These are phyloP conservation scores for Ficedula albicollis DNA, from an alignment of 2,797 vertebrate species.

Conservation along the genomic window DNA sequence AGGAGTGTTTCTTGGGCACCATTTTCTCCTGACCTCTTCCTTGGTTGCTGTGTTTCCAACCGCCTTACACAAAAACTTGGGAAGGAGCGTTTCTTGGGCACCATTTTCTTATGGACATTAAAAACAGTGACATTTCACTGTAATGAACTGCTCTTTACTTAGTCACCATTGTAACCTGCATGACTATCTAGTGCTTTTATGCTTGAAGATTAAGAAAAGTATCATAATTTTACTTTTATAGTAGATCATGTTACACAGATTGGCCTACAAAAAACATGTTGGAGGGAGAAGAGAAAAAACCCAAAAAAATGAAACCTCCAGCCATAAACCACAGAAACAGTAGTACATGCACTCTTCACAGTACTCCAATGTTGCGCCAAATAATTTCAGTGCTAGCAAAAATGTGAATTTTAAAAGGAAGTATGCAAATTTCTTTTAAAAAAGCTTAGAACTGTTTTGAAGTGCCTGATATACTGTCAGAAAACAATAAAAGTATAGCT, in stretches of 20 bases:
- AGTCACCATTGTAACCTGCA: not conserved
- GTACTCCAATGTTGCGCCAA: not conserved
- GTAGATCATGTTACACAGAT: not conserved
- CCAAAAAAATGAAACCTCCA: fast-evolving
- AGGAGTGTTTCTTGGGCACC: not conserved
- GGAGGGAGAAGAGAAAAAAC: not conserved
- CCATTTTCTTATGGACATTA: not conserved
- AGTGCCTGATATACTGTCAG: not conserved
- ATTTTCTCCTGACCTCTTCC: not conserved
- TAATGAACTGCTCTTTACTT: not conserved
- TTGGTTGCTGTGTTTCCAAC: not conserved
- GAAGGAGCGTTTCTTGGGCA: not conserved
- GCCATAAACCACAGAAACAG: not conserved
- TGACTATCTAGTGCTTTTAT: not conserved
- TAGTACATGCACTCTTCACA: not conserved
- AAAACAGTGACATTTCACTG: not conserved
- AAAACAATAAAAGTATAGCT: not conserved
- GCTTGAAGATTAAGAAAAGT: not conserved
- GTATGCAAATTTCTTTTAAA: not conserved
- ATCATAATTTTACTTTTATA: not conserved
- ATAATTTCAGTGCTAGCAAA: not conserved
- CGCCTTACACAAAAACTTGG: not conserved
- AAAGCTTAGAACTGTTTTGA: not conserved
- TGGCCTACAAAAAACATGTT: not conserved
- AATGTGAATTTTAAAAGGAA: not conserved